Conservation (phyloP, 2,797 vertebrate genomes). For the Eospalax fontanierii region DNA sequence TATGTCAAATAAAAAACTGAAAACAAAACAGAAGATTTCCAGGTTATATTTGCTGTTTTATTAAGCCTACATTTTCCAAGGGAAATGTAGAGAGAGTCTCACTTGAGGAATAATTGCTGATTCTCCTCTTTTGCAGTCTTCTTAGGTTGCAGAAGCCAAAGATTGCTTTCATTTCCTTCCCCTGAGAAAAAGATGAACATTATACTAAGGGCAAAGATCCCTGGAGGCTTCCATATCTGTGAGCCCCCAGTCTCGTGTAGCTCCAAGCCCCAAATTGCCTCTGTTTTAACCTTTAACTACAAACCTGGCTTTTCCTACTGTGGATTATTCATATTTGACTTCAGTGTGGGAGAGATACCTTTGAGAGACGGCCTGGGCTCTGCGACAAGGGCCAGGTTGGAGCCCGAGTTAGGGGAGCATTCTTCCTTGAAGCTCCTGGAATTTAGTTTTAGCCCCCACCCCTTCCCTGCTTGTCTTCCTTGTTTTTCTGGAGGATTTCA, state of each 20-base stretch:
- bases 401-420: background rate
- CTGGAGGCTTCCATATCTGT: background rate
- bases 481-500: background rate
- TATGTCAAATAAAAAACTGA: background rate
- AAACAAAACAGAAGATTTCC: background rate
- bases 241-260: background rate
- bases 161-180: background rate
- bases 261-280: background rate
- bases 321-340: background rate
- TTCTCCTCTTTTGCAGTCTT: slow-evolving; percentile 37
- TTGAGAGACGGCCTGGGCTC: background rate
- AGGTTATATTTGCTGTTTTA: background rate
- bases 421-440: background rate
- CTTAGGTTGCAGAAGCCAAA: background rate
- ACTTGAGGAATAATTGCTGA: background rate
- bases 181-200: background rate
- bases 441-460: background rate
- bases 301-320: background rate
- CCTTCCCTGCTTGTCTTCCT: background rate
- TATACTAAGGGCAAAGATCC: background rate
- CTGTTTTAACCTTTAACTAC: background rate
- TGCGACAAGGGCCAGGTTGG: background rate
- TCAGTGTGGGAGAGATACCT: background rate
- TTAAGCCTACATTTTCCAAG: background rate
- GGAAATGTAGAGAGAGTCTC: slow-evolving; percentile 3